Evolutionary conservation across 2,113 vertebrate species (phyloP).

Genomic region (Microcebus tavaratra): DNA sequence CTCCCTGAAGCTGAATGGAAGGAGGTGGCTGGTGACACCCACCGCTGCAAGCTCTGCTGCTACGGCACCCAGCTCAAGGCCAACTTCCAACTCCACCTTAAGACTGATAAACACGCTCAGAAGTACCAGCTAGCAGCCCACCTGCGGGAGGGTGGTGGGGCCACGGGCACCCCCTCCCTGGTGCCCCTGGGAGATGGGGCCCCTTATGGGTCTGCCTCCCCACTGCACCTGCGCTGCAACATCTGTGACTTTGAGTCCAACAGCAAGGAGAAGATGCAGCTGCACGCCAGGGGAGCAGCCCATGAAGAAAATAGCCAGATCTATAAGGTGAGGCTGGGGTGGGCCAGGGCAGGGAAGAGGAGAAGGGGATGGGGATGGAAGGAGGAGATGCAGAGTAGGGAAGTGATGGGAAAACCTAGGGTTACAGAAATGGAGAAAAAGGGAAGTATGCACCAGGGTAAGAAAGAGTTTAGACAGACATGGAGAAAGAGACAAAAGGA

Average conservation of each 20-base stretch:
- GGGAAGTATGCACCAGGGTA: neutral
- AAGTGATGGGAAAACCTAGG: neutral
- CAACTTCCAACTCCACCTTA: conserved; percentile 85
- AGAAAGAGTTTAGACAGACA: neutral
- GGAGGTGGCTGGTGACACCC: conserved; percentile 81
- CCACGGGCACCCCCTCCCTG: conserved; percentile 54
- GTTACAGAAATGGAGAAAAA: neutral
- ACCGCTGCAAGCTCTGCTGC: conserved; percentile 84
- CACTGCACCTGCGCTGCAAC: conserved; percentile 83
- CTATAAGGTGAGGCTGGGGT: conserved; percentile 77
- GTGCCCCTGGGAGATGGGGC: conserved; percentile 74
- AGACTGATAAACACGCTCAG: conserved; percentile 84
- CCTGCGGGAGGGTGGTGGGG: conserved; percentile 80
- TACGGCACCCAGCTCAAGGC: conserved; percentile 85
- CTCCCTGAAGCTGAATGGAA: conserved; percentile 83
- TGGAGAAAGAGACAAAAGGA: neutral
- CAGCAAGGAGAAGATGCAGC: conserved; percentile 84
- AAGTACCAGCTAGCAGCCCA: conserved; percentile 85
- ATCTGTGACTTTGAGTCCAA: conserved; percentile 85
- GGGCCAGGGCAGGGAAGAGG: neutral
- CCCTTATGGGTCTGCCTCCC: conserved; percentile 72
- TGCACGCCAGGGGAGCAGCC: conserved; percentile 76
- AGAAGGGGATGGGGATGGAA: neutral
- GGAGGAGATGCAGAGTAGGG: neutral
- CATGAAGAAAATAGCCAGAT: conserved; percentile 82